Conservation (phyloP, 2,797 vertebrate species). For the Valencia hispanica region DNA sequence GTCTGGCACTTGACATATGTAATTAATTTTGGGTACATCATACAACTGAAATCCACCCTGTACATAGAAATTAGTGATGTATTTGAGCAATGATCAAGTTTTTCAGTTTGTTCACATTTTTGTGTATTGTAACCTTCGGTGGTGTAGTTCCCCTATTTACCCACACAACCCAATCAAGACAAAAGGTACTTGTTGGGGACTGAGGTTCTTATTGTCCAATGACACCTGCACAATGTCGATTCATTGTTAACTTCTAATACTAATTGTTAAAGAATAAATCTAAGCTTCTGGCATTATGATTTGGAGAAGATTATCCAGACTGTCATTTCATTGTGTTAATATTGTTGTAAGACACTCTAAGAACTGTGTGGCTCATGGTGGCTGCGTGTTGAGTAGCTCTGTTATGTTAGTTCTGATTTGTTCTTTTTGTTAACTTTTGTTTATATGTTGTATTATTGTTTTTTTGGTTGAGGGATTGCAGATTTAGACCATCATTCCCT, state of each 20-base stretch:
- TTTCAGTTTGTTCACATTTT: background rate
- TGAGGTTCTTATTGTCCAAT: background rate
- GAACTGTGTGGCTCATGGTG: background rate
- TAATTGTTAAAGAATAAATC: too few relatives aligned
- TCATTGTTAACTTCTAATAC: conserved; percentile 31
- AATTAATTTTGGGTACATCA: background rate
- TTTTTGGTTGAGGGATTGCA: background rate
- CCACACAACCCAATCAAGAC: background rate
- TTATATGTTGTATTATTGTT: background rate
- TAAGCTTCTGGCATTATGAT: background rate
- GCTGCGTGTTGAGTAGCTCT: background rate
- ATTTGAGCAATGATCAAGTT: background rate
- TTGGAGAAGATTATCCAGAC: background rate
- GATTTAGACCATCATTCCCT: background rate
- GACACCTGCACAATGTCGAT: conserved; percentile 14
- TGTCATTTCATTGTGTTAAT: background rate
- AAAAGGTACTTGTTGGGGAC: conserved; percentile 24
- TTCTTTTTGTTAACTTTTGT: background rate
- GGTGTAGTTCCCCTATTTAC: conserved; percentile 8
- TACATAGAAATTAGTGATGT: background rate
- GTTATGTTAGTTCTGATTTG: background rate
- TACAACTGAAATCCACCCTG: background rate
- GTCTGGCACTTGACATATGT: background rate
- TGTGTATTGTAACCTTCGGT: background rate
- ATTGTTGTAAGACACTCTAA: background rate